Conservation (phyloP, 2,888 invertebrate species). For the Pheosia gnoma region DNA sequence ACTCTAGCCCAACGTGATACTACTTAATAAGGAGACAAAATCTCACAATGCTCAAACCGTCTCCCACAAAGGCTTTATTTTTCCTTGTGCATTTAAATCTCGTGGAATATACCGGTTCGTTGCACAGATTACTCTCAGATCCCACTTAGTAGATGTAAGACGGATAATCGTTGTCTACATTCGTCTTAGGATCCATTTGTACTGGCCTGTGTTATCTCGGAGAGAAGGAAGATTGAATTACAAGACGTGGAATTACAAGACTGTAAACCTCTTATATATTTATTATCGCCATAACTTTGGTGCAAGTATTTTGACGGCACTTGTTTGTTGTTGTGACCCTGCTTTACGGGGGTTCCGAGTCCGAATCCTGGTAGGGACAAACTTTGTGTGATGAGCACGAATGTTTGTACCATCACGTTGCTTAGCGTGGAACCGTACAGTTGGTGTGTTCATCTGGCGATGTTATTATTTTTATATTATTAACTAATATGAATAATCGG, state of each 20-base stretch:
- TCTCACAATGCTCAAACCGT: slow-evolving; percentile 23
- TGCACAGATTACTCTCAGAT: slow-evolving; percentile 47
- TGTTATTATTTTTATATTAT: too few species aligned
- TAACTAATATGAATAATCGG: too few species aligned
- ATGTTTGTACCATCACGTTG: too few species aligned
- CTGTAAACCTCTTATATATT: too few species aligned
- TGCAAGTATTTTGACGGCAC: too few species aligned
- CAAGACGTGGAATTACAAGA: not conserved
- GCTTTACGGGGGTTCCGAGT: too few species aligned
- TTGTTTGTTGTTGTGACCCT: too few species aligned
- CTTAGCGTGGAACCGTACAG: too few species aligned
- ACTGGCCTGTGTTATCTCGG: slow-evolving; percentile 23
- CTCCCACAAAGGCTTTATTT: slow-evolving; percentile 32
- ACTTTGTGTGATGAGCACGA: too few species aligned
- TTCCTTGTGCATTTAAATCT: slow-evolving; percentile 42
- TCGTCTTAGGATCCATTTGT: slow-evolving; percentile 21
- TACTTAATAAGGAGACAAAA: slow-evolving; percentile 1
- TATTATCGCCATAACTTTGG: too few species aligned
- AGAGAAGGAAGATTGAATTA: slow-evolving; percentile 14
- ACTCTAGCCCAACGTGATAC: not conserved
- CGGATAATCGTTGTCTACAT: slow-evolving; percentile 39
- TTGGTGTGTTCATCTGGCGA: too few species aligned
- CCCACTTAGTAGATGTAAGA: slow-evolving; percentile 52
- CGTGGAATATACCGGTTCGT: slow-evolving; percentile 32
- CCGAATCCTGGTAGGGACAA: too few species aligned